These are phyloP conservation scores for Ceratitis capitata DNA, from an alignment of 1,140 invertebrate genomes.

Conservation along the genomic window DNA sequence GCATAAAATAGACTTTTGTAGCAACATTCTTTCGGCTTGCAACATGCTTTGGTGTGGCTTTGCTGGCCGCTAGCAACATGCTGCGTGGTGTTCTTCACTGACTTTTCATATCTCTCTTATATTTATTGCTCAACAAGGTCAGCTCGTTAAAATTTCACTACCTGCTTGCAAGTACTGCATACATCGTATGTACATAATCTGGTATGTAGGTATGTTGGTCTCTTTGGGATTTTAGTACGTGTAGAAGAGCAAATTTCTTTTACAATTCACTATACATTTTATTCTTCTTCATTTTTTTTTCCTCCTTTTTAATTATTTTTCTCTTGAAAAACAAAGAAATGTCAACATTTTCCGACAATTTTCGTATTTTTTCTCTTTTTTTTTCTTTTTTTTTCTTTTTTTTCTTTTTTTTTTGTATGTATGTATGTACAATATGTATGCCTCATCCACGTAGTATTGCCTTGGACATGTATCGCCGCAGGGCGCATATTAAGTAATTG, in stretches of 20 bases:
- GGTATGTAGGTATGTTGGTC: too few relatives aligned
- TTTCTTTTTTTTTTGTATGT: too few relatives aligned
- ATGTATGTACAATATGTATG: too few relatives aligned
- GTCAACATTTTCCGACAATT: slow-evolving; percentile 28
- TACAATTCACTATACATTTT: background rate
- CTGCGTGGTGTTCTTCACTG: background rate
- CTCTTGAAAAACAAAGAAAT: slow-evolving; percentile 14
- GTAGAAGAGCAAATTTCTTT: slow-evolving; percentile 4
- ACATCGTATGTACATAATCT: too few relatives aligned
- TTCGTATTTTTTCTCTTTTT: too few relatives aligned
- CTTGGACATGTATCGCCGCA: background rate
- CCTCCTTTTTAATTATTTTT: slow-evolving; percentile 16
- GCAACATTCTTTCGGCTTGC: background rate
- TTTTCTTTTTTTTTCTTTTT: too few relatives aligned
- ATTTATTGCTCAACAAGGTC: background rate
- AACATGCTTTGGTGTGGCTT: too few relatives aligned
- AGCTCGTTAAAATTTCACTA: slow-evolving; percentile 37
- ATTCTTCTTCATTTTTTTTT: background rate
- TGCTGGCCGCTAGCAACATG: slow-evolving; percentile 1
- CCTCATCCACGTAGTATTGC: background rate
- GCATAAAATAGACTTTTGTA: background rate
- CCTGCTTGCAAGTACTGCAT: too few relatives aligned
- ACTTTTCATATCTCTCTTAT: background rate
- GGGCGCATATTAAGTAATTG: slow-evolving; percentile 36
- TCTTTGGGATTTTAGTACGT: background rate